Conservation (phyloP, 2,797 vertebrate genomes). For the Linurgus olivaceus region DNA sequence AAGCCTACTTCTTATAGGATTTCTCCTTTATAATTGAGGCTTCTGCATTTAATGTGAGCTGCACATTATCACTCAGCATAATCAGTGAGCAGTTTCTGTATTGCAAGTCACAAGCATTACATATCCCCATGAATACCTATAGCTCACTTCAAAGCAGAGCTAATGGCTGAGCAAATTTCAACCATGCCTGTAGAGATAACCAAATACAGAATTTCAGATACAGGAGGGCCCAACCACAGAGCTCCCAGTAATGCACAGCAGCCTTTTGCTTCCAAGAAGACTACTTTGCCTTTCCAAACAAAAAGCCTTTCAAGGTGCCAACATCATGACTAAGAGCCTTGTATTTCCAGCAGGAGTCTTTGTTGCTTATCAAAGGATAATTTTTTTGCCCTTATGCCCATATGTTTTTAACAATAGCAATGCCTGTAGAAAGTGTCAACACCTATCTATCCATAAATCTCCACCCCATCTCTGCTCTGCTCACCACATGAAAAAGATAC, state of each 20-base stretch:
- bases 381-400: neutral
- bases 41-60: neutral
- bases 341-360: neutral
- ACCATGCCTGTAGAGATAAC: neutral
- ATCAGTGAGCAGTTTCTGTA: neutral
- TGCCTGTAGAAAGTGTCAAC: conserved; percentile 16
- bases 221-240: neutral
- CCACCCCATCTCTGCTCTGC: neutral
- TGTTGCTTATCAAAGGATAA: neutral
- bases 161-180: neutral
- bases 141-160: neutral
- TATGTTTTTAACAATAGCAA: neutral
- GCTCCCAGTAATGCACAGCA: neutral
- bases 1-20: neutral
- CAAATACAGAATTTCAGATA: neutral
- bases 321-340: neutral
- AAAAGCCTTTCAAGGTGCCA: neutral
- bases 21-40: neutral
- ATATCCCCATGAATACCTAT: neutral
- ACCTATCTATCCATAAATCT: neutral
- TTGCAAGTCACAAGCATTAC: neutral
- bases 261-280: neutral
- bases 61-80: neutral
- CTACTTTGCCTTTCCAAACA: neutral
- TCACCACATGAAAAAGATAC: neutral